phyloP scores from a whole-genome alignment of 2,797 vertebrate genomes.

The Brachyrhaphis roseni region DNA sequence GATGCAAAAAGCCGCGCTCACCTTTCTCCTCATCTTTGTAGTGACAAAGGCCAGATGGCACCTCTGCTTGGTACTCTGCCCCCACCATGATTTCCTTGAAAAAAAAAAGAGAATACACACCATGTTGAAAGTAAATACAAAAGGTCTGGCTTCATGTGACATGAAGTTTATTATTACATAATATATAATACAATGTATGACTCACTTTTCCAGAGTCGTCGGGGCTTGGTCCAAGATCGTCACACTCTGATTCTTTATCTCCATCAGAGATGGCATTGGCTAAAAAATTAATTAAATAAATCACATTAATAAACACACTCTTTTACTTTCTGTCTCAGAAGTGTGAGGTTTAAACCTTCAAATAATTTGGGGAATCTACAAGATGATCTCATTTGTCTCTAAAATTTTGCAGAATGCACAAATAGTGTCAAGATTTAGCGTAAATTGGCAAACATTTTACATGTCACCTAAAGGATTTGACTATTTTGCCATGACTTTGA shows the following conservation, averaged over 20 bases:
- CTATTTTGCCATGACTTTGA: background rate
- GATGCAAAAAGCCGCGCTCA: slow-evolving; percentile 55
- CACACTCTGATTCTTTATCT: slow-evolving; percentile 95
- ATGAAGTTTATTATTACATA: background rate
- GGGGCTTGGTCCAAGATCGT: slow-evolving; percentile 90
- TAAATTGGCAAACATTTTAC: background rate
- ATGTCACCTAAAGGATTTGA: background rate
- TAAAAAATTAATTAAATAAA: slow-evolving; percentile 62
- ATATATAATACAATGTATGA: background rate
- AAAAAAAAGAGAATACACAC: background rate
- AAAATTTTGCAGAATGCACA: background rate
- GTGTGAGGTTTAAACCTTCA: background rate
- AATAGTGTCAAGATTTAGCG: background rate
- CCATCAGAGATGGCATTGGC: slow-evolving; percentile 93
- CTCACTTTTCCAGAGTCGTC: slow-evolving; percentile 95
- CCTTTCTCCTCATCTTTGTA: slow-evolving; percentile 85
- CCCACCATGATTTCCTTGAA: slow-evolving; percentile 98
- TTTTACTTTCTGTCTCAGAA: background rate
- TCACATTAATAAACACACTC: background rate
- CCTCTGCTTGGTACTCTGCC: slow-evolving; percentile 93
- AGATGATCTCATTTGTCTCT: background rate
- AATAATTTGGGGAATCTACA: background rate
- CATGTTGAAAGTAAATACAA: background rate
- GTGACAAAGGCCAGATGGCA: slow-evolving; percentile 88
- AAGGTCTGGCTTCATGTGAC: background rate